These are phyloP conservation scores for Ostrea denselamellosa DNA, from an alignment of 1,140 invertebrate species.

Conservation along the genomic window DNA sequence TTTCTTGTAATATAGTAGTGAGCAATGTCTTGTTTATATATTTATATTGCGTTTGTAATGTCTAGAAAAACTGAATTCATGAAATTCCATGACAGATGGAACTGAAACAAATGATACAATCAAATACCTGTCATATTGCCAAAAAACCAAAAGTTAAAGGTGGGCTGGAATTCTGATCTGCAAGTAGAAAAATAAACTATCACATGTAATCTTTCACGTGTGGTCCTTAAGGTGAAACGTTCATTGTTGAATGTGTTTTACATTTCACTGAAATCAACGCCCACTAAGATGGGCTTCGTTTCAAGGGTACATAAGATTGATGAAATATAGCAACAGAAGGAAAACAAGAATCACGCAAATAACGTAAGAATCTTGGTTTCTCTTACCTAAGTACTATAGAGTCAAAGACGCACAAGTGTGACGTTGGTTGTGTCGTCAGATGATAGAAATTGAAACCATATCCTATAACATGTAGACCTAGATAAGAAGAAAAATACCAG, in stretches of 20 bases:
- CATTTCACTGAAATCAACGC: too few species aligned
- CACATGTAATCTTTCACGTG: too few species aligned
- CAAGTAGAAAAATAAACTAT: conserved; percentile 81
- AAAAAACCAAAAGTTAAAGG: conserved; percentile 96
- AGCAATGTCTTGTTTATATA: too few species aligned
- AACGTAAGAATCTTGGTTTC: neutral
- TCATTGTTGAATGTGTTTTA: too few species aligned
- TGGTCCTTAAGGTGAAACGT: too few species aligned
- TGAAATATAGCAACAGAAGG: neutral
- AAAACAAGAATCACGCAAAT: neutral
- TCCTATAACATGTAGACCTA: conserved; percentile 90
- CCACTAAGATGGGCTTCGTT: too few species aligned
- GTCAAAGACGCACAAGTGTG: conserved; percentile 94
- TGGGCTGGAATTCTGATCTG: conserved; percentile 93
- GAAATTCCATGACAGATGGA: too few species aligned
- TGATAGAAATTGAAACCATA: conserved; percentile 99
- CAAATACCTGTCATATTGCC: conserved; percentile 92
- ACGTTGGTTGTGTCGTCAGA: conserved; percentile 96
- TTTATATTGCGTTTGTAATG: too few species aligned
- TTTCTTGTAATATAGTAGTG: neutral
- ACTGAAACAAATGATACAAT: too few species aligned
- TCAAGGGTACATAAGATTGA: too few species aligned
- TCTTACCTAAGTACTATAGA: conserved; percentile 83
- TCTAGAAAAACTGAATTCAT: too few species aligned
- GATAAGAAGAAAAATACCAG: conserved; percentile 81